Conservation (phyloP, 2,797 vertebrate genomes). For the Argentina silus region DNA sequence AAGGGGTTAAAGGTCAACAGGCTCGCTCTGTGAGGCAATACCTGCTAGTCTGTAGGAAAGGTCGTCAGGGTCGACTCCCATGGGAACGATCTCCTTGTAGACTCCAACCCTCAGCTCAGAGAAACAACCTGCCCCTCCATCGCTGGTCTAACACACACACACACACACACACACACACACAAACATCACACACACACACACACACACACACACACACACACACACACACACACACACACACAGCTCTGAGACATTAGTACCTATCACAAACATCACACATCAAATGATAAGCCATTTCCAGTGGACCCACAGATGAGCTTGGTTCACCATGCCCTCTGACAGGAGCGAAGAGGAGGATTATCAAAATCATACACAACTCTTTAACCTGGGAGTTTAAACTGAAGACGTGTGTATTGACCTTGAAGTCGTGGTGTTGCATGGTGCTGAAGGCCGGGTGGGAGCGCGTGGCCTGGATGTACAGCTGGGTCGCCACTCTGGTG, state of each 20-base stretch:
- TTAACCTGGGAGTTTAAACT: not conserved
- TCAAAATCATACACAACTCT: no score
- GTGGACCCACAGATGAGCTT: no score
- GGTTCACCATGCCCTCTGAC: no score
- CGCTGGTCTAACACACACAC: slow-evolving; percentile 79
- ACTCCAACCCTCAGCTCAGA: slow-evolving; percentile 88
- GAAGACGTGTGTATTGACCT: slow-evolving; percentile 77
- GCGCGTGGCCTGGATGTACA: slow-evolving; percentile 87
- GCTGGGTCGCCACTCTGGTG: slow-evolving; percentile 79
- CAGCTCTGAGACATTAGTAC: not conserved
- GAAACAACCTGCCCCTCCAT: slow-evolving; percentile 90
- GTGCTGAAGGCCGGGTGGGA: slow-evolving; percentile 84
- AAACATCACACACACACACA: slow-evolving; percentile 14
- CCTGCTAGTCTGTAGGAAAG: slow-evolving; percentile 90
- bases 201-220: slow-evolving; percentile 11
- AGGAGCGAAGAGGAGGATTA: no score
- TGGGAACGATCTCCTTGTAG: slow-evolving; percentile 93
- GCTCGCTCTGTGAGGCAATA: no score
- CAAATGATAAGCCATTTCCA: no score
- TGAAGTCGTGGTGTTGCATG: slow-evolving; percentile 88
- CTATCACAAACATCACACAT: no score
- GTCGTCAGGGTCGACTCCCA: slow-evolving; percentile 89
- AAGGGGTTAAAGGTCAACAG: no score
- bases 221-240: slow-evolving; percentile 13
- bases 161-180: not conserved